phyloP scores from a whole-genome alignment of 1,140 invertebrate genomes.

The Holotrichia oblita region DNA sequence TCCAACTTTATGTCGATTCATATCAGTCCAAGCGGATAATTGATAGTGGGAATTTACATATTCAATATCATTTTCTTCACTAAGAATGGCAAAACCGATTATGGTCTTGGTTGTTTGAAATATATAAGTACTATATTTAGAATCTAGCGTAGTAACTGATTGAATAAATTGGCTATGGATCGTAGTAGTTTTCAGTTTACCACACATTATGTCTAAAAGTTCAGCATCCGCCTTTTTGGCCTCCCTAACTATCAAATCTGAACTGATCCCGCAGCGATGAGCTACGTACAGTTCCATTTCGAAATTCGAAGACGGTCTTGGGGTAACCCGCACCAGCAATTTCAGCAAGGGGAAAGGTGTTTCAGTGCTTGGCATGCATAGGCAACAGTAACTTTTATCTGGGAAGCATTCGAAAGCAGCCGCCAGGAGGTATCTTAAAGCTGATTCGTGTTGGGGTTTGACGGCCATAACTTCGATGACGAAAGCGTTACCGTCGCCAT shows the following conservation, averaged over 20 bases:
- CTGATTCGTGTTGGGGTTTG: slow-evolving; percentile 69
- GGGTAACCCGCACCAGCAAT: slow-evolving; percentile 61
- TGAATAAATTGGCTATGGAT: background rate
- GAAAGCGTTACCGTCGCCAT: slow-evolving; percentile 68
- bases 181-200: background rate
- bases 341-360: slow-evolving; percentile 65
- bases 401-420: slow-evolving; percentile 75
- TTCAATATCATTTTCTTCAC: slow-evolving; percentile 51
- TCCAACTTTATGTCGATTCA: slow-evolving; percentile 41
- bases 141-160: background rate
- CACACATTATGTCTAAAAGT: background rate
- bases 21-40: slow-evolving; percentile 45
- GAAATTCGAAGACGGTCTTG: slow-evolving; percentile 64
- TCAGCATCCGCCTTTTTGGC: background rate
- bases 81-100: slow-evolving; percentile 46
- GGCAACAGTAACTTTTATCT: slow-evolving; percentile 71
- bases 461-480: slow-evolving; percentile 73
- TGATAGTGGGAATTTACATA: slow-evolving; percentile 52
- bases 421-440: slow-evolving; percentile 66
- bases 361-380: slow-evolving; percentile 69
- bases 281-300: slow-evolving; percentile 71
- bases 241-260: slow-evolving; percentile 41
- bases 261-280: slow-evolving; percentile 65
- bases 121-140: background rate
- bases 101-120: background rate